Evolutionary conservation across 2,888 invertebrate genomes (phyloP).

Genomic region (Eupithecia pulchellata): DNA sequence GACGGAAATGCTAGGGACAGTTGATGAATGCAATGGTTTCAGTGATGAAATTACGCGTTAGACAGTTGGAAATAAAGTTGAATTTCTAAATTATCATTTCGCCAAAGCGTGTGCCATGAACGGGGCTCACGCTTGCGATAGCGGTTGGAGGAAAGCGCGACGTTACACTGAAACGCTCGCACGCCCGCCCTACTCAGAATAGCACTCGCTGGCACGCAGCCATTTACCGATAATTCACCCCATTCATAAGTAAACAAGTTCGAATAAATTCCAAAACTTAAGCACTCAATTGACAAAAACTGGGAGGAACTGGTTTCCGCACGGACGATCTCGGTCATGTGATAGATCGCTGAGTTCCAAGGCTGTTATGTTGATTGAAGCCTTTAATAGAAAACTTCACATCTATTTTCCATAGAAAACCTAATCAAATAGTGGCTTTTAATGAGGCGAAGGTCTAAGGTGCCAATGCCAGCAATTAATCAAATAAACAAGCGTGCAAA

Average conservation of each 20-base stretch:
- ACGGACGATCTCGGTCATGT: conserved; percentile 8
- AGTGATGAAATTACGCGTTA: neutral
- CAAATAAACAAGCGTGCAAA: neutral
- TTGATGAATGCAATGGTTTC: conserved; percentile 18
- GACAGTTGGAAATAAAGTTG: neutral
- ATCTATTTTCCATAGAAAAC: neutral
- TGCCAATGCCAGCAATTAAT: neutral
- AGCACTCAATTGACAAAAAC: conserved; percentile 1
- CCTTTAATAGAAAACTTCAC: neutral
- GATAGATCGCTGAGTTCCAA: conserved; percentile 5
- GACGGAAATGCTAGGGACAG: conserved; percentile 1
- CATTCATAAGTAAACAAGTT: conserved; percentile 68
- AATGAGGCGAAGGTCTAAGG: neutral
- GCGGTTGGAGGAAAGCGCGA: conserved; percentile 56
- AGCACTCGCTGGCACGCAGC: conserved; percentile 68
- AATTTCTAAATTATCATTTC: conserved; percentile 21
- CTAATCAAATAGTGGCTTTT: neutral
- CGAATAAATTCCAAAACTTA: conserved; percentile 2
- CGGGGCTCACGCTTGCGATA: conserved; percentile 39
- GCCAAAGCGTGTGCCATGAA: conserved; percentile 32
- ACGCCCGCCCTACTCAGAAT: conserved; percentile 79
- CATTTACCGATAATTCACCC: conserved; percentile 67
- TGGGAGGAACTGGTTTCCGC: neutral
- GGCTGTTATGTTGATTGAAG: neutral
- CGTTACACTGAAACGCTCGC: conserved; percentile 74